Base-by-base conservation (phyloP, 2,797 vertebrate species). In the Brachyrhaphis roseni region DNA sequence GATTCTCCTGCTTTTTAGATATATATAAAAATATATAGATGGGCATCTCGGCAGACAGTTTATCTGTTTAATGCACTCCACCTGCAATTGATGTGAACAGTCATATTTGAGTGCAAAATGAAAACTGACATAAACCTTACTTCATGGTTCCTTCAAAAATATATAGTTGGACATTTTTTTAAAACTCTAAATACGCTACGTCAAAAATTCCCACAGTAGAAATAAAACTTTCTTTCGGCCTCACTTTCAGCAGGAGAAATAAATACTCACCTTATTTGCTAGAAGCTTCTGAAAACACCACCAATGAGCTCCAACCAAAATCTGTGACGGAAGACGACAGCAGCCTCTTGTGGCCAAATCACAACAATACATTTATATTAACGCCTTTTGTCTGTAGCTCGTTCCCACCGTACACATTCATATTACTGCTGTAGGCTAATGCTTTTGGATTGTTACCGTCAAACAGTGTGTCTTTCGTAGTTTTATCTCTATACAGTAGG, bases 341-440 rank as follows among this genome's bases (percentile, higher is more conserved):
- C 91, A 0, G 10, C 92, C 83, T 66, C 92, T 87, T 72, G 92
- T 92, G 94, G 92, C 31, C 23, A 12, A 39, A 74, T 18, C 0
- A 12, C 6, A 59, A 28, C 62, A 76, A 4, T 78, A 66, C 83
- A 87, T 68, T 20, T 8, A 10, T 12, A 15, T 28, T 28, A 31
- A 5, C 28, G 7, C n/a, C 12, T 16, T 28, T 16, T 31, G 45
- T 72, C n/a, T n/a, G 34, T 41, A 4, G 15, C 13, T 34, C 11
- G 1, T 31, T 3, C 7, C 5, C 31, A 23, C 3, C 11, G 2
- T 23, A 8, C 0, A 18, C 53, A 5, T 10, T 1, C 0, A 45
- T 12, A 31, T 47, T 10, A 12, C 64, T 23, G 20, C 36, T 26
- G 8, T 26, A 10, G 10, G 20, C 10, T 8, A 5, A 10, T 23